Percentiles rank a stretch among this genome's conserved stretches.
These are phyloP conservation scores for Cathartes aura DNA, from an alignment of 2,113 vertebrate genomes.

Conservation along the genomic window DNA sequence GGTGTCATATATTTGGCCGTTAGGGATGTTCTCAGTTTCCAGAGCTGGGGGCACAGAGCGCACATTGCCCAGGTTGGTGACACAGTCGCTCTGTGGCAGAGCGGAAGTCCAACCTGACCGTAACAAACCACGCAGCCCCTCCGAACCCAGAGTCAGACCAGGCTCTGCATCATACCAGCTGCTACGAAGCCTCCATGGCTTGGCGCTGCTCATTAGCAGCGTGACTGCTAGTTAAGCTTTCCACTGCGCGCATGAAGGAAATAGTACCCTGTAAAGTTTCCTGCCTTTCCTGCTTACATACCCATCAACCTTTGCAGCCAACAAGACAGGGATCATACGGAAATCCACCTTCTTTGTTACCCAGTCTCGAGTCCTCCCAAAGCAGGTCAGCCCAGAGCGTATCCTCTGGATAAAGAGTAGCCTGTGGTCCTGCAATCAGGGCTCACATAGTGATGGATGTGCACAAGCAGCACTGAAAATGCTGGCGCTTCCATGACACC, in stretches of 20 bases:
- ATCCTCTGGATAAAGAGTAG: not conserved
- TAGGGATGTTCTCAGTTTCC: not conserved
- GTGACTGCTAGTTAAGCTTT: not conserved
- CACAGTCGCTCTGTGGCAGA: not conserved
- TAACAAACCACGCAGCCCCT: not conserved
- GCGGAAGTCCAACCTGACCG: not conserved
- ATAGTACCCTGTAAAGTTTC: not conserved
- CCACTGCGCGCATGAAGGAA: not conserved
- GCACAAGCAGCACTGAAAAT: not conserved
- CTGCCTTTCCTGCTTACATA: not conserved
- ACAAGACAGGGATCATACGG: not conserved
- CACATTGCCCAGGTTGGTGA: rapidly evolving
- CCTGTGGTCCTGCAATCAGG: not conserved
- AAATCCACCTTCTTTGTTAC: not conserved
- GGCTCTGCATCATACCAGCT: not conserved
- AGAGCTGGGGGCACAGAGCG: not conserved
- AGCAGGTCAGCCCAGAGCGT: not conserved
- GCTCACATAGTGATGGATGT: not conserved
- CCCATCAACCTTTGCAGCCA: not conserved
- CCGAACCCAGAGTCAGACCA: not conserved
- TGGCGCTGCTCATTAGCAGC: not conserved
- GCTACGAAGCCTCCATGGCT: not conserved
- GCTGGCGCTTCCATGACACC: not conserved
- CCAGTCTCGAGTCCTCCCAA: not conserved
- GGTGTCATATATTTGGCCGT: not conserved